Conservation (phyloP, 2,888 invertebrate species). For the Drosophila bunnanda region DNA sequence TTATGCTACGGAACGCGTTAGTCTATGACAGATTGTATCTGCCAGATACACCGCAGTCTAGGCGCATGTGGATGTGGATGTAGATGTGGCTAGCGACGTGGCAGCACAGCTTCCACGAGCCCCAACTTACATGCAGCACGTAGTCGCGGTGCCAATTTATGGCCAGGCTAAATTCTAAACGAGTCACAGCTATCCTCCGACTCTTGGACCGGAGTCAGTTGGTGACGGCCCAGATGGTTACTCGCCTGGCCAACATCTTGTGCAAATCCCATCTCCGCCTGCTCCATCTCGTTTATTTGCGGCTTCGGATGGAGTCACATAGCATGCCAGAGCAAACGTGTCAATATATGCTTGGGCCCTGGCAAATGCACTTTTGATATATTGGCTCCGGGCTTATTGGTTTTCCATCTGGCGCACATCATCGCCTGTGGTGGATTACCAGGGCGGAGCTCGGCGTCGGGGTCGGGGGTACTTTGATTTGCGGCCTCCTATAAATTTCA, state of each 20-base stretch:
- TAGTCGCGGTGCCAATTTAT: conserved; percentile 66
- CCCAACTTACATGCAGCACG: conserved; percentile 13
- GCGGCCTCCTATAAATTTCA: conserved; percentile 68
- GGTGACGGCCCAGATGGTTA: conserved; percentile 28
- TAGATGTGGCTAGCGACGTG: conserved; percentile 39
- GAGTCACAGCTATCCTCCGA: conserved; percentile 48
- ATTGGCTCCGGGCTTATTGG: conserved; percentile 65
- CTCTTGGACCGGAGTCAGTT: conserved; percentile 20
- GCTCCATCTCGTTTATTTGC: conserved; percentile 60
- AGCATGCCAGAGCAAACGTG: conserved; percentile 40
- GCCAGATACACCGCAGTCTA: conserved; percentile 53
- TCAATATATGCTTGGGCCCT: conserved; percentile 60
- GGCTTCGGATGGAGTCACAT: conserved; percentile 50
- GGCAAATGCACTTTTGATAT: conserved; percentile 76
- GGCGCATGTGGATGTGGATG: neutral
- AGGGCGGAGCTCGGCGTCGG: neutral
- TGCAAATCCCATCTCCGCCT: conserved; percentile 44
- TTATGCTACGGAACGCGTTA: conserved; percentile 68
- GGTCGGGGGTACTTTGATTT: conserved; percentile 52
- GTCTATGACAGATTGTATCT: conserved; percentile 73
- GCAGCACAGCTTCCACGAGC: conserved; percentile 41
- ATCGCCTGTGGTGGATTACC: conserved; percentile 38
- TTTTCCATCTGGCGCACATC: conserved; percentile 54
- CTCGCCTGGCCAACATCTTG: conserved; percentile 53
- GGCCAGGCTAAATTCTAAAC: conserved; percentile 62